A percentile compares a stretch with the other conserved stretches of the same genome.
phyloP scores from a whole-genome alignment of 92 coral and sea anemone species.

The Phenganax stokvisi region DNA sequence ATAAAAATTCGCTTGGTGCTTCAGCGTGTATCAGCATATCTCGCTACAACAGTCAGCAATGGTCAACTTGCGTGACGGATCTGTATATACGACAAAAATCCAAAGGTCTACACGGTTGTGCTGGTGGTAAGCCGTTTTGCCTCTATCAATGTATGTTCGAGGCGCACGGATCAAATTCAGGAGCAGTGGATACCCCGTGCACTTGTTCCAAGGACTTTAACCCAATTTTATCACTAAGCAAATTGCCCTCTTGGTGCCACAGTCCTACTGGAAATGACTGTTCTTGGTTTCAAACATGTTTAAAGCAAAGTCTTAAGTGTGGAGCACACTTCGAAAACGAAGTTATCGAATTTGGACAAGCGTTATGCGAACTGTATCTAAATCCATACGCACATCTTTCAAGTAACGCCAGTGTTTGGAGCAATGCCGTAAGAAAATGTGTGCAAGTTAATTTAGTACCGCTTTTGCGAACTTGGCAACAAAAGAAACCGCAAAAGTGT shows the following conservation, averaged over 20 bases:
- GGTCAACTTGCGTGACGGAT: constrained; percentile 31
- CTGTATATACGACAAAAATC: constrained; percentile 34
- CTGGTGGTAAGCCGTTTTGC: not conserved
- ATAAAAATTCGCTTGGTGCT: not conserved
- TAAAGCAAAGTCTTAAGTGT: not conserved
- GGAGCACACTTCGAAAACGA: not conserved
- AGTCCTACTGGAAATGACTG: constrained; percentile 32
- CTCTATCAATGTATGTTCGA: constrained; percentile 37
- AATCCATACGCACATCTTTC: constrained; percentile 24
- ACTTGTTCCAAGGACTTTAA: not conserved
- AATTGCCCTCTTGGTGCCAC: constrained; percentile 25
- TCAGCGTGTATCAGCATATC: constrained; percentile 1
- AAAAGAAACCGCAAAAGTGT: not conserved
- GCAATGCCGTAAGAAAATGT: constrained; percentile 28
- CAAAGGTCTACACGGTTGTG: constrained; percentile 35
- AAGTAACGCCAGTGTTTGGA: not conserved
- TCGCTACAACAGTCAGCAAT: constrained; percentile 23
- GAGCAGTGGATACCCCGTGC: not conserved
- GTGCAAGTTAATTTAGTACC: constrained; percentile 30
- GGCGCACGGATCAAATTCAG: constrained; percentile 15
- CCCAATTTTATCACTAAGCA: not conserved
- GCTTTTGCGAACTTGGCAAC: constrained; percentile 15
- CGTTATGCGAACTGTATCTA: constrained; percentile 10
- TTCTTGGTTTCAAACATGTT: constrained; percentile 21
- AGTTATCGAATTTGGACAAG: constrained; percentile 1